Conservation (phyloP, 2,113 vertebrate species). For the Menidia beryllina region DNA sequence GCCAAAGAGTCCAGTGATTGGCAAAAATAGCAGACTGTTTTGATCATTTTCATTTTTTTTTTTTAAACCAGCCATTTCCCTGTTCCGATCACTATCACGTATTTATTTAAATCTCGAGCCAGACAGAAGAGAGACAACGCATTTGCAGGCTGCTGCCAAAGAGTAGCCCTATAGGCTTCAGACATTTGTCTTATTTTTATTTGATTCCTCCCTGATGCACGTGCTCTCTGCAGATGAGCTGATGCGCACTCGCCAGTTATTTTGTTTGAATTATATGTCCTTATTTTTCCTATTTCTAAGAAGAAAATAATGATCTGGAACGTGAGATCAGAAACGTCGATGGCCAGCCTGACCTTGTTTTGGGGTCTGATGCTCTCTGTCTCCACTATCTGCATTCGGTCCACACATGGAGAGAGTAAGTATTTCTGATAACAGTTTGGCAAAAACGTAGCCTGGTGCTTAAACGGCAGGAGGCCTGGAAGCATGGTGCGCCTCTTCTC, state of each 20-base stretch:
- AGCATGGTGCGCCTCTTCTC: background rate
- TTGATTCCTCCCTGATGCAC: background rate
- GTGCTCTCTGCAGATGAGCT: background rate
- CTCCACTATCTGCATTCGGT: slow-evolving; percentile 84
- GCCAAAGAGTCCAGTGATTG: slow-evolving; percentile 62
- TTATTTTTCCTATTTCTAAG: slow-evolving; percentile 39
- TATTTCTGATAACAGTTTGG: slow-evolving; percentile 31
- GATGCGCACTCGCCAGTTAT: background rate
- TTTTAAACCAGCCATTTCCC: slow-evolving; percentile 3
- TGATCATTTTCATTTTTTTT: slow-evolving; percentile 18
- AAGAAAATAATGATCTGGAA: slow-evolving; percentile 80
- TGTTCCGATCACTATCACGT: background rate
- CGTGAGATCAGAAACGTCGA: slow-evolving; percentile 86
- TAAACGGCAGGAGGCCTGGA: background rate
- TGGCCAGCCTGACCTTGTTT: slow-evolving; percentile 88
- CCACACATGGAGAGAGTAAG: slow-evolving; percentile 92
- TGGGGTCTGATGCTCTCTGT: slow-evolving; percentile 88
- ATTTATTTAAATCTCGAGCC: slow-evolving; percentile 25
- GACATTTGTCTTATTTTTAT: slow-evolving; percentile 11
- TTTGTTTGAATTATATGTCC: slow-evolving; percentile 6
- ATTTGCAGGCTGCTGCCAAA: slow-evolving; percentile 49
- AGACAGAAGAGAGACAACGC: slow-evolving; percentile 28
- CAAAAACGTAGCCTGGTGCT: background rate
- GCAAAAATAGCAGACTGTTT: slow-evolving; percentile 75
- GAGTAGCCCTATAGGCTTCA: slow-evolving; percentile 41